A percentile compares a stretch with the other conserved stretches of the same genome.
phyloP scores from a whole-genome alignment of 2,113 vertebrate species.

The Psephotus haematonotus region DNA sequence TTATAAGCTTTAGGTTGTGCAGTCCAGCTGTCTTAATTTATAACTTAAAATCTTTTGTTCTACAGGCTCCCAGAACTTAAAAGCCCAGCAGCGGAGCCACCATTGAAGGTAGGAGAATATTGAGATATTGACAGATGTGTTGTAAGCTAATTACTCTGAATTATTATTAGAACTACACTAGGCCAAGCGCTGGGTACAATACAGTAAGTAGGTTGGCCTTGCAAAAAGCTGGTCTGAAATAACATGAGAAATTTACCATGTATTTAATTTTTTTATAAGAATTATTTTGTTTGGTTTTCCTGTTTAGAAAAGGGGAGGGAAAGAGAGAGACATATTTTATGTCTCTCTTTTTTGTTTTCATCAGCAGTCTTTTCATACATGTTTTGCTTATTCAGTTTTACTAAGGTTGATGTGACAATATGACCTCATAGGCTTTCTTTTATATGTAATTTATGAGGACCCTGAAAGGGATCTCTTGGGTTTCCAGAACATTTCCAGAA shows the following conservation, averaged over 20 bases:
- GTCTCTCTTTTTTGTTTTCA: neutral
- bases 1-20: neutral
- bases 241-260: neutral
- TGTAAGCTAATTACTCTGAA: neutral
- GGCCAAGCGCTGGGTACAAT: neutral
- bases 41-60: conserved; percentile 28
- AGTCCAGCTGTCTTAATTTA: neutral
- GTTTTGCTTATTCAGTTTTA: conserved; percentile 40
- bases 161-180: neutral
- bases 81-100: conserved; percentile 78
- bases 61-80: conserved; percentile 86
- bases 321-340: neutral
- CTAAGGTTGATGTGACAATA: conserved; percentile 20
- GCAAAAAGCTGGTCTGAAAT: neutral
- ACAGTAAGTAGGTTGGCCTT: neutral
- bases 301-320: neutral
- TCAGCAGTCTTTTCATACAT: neutral
- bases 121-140: neutral
- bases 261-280: neutral
- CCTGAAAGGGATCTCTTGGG: conserved; percentile 49
- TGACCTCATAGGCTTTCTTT: conserved; percentile 45
- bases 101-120: conserved; percentile 83
- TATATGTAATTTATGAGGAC: conserved; percentile 49
- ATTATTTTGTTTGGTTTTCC: neutral
- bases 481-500: neutral